Percentiles rank a stretch among this genome's conserved stretches.
These are phyloP conservation scores for Tupiocoris notatus DNA, from an alignment of 2,888 invertebrate genomes.

Conservation along the genomic window DNA sequence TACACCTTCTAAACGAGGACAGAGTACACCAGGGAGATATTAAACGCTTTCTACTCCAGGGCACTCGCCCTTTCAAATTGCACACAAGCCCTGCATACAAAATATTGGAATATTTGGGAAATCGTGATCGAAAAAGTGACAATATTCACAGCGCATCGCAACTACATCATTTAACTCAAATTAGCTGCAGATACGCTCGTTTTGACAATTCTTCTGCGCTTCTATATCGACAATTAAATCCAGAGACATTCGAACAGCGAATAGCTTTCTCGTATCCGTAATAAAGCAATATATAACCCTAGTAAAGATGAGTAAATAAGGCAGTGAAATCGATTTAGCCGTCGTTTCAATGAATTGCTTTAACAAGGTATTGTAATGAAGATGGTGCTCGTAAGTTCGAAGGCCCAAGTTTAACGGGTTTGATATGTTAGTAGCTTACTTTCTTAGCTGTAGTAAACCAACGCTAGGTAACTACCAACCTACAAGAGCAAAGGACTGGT, in stretches of 20 bases:
- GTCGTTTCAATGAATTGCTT: not conserved
- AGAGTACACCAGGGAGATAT: too few species aligned
- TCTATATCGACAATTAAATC: too few species aligned
- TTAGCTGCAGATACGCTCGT: too few species aligned
- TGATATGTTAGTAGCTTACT: not conserved
- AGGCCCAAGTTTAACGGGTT: conserved; percentile 13
- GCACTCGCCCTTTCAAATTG: too few species aligned
- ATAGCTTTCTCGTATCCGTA: not conserved
- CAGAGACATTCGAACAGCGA: not conserved
- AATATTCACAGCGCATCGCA: too few species aligned
- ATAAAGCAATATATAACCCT: conserved; percentile 1
- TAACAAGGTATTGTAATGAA: conserved; percentile 18
- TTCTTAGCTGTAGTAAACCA: not conserved
- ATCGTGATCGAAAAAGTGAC: too few species aligned
- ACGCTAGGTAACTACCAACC: not conserved
- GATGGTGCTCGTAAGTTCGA: conserved; percentile 12
- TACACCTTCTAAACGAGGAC: too few species aligned
- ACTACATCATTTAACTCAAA: too few species aligned
- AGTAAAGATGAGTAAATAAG: not conserved
- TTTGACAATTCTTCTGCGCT: too few species aligned
- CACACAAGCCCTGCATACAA: too few species aligned
- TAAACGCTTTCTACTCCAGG: too few species aligned
- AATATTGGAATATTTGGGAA: too few species aligned
- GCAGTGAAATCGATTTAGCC: conserved; percentile 9
- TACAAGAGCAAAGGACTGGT: not conserved